Evolutionary conservation across 2,113 vertebrate species (phyloP).

Genomic region (Reinhardtius hippoglossoides): DNA sequence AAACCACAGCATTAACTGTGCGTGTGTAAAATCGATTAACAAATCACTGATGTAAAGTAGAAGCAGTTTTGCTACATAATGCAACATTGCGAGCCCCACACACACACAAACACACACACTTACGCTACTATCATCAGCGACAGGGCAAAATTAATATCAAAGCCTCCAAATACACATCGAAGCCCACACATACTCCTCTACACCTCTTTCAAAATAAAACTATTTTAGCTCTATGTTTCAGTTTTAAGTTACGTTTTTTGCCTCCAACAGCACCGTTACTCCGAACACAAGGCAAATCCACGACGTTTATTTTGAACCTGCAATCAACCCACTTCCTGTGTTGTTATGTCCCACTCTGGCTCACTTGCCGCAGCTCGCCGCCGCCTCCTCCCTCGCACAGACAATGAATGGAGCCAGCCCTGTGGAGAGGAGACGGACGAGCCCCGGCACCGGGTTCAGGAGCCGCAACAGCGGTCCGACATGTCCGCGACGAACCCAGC

Average conservation of each 20-base stretch:
- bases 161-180: accelerated
- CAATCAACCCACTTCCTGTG: slow-evolving; percentile 32
- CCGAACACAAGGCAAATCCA: not conserved
- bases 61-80: slow-evolving; percentile 10
- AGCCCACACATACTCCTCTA: not conserved
- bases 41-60: not conserved
- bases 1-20: not conserved
- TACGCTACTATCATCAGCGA: not conserved
- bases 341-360: slow-evolving; percentile 6
- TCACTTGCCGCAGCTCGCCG: slow-evolving; percentile 61
- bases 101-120: not conserved
- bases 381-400: slow-evolving; percentile 61
- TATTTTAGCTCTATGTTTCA: accelerated
- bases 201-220: slow-evolving; percentile 39
- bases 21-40: not conserved
- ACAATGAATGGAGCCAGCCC: slow-evolving; percentile 78
- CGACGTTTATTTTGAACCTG: slow-evolving; percentile 21
- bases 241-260: accelerated
- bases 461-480: not conserved
- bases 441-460: slow-evolving; percentile 42
- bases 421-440: slow-evolving; percentile 18
- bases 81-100: not conserved
- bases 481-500: not conserved
- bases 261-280: not conserved
- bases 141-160: not conserved